Percentiles rank a stretch among this genome's conserved stretches.
Conservation (phyloP, 2,113 vertebrate genomes). For the Thomomys bottae region DNA sequence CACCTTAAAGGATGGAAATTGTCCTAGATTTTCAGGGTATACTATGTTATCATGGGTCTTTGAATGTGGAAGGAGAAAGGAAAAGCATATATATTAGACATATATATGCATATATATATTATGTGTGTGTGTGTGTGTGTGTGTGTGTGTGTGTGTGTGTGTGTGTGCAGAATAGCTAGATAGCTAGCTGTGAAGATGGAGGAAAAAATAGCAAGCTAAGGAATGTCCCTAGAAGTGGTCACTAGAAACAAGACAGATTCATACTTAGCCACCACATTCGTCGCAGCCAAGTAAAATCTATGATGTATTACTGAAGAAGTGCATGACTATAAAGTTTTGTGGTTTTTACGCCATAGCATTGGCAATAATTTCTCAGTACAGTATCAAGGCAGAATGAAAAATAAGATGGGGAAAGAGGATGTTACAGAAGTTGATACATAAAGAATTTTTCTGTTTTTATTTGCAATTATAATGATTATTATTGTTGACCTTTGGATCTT, state of each 20-base stretch:
- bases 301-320: not conserved
- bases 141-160: no score
- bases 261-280: not conserved
- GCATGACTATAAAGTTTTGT: not conserved
- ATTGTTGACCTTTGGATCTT: no score
- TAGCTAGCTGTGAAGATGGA: not conserved
- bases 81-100: not conserved
- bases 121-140: no score
- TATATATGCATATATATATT: no score
- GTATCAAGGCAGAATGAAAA: not conserved
- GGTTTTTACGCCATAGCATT: not conserved
- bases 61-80: not conserved
- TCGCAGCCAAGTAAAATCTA: not conserved
- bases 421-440: not conserved
- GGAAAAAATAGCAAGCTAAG: not conserved
- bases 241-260: not conserved
- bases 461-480: no score
- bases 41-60: not conserved
- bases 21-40: not conserved
- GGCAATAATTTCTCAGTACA: not conserved
- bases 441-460: not conserved
- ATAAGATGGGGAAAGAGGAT: not conserved
- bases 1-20: not conserved
- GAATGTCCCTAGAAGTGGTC: not conserved
- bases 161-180: no score